Evolutionary conservation across 2,113 vertebrate species (phyloP).

Genomic region (Bujurquina vittata): DNA sequence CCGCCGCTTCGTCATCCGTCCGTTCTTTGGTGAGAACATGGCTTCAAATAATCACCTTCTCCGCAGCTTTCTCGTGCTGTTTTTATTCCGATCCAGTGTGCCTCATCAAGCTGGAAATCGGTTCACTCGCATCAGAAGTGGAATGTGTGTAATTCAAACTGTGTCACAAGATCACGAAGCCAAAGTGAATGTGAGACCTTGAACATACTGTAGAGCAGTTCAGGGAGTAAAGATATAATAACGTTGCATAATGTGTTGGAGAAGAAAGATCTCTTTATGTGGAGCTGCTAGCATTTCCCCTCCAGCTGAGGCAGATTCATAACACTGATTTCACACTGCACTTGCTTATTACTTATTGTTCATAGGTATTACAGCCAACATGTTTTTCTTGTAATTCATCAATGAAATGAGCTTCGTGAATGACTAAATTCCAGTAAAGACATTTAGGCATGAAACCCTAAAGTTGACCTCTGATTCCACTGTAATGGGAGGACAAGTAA

Average conservation of each 20-base stretch:
- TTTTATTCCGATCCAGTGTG: background rate
- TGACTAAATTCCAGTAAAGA: background rate
- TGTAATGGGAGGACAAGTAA: background rate
- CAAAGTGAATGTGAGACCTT: background rate
- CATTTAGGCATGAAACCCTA: background rate
- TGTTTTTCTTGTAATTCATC: background rate
- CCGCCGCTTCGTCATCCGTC: no score
- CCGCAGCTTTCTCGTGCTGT: background rate
- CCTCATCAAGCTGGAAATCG: background rate
- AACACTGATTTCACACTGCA: background rate
- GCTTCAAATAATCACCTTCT: background rate
- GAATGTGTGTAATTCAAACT: background rate
- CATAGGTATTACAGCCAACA: background rate
- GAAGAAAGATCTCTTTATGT: slow-evolving; percentile 15
- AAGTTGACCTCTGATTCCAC: background rate
- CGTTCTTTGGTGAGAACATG: background rate
- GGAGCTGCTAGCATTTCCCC: background rate
- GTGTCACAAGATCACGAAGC: slow-evolving; percentile 31
- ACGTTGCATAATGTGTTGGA: slow-evolving; percentile 18
- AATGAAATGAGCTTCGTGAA: background rate
- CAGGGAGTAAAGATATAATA: slow-evolving; percentile 11
- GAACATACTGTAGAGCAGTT: background rate
- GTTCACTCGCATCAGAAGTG: background rate
- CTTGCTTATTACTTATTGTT: background rate
- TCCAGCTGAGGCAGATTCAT: background rate